Evolutionary conservation across 1,140 invertebrate species (phyloP), one percentile per base, ranked within the genome.

Genomic region (Drosophila erecta): DNA sequence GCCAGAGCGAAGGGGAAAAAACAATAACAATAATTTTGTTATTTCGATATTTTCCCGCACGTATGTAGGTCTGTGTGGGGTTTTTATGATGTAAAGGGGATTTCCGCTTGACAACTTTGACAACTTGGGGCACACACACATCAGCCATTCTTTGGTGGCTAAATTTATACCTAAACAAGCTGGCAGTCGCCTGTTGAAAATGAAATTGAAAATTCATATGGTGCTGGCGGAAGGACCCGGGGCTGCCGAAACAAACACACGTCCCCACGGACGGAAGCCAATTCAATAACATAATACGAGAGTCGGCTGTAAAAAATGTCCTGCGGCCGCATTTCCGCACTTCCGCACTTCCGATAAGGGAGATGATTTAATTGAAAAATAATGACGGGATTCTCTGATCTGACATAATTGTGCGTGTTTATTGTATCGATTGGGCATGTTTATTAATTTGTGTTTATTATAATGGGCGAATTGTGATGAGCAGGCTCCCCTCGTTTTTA

Each of bases 21-120:
- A 90, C 73, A 90, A 90, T 87, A 91, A 87, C 85, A 90, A 90
- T 90, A 90, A 90, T 90, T 90, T 90, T 90, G 85, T 90, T 90
- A 90, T 90, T 90, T 90, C 85, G 85, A 90, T 90, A 90, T 90
- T 90, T 90, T 64, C 67, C 72, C 71, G 56, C 70, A 65, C 72
- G 59, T 75, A 57, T 54, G 60, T 75, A 57, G 47, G 60, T 64
- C 51, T 74, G 58, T 64, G 70, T 65, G 70, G 65, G 50, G 72
- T 74, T 76, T 84, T 80, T 77, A 80, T 80, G 79, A 81, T 84
- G 79, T 86, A 76, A 79, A 71, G 71, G 87, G 86, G 78, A 90
- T 90, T 90, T 90, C 86, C 85, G 81, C 59, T 81, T 90, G 85
- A 90, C 85, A 90, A 90, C 81, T 90, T 86, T 90, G 85, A 90